These are phyloP conservation scores for Gorsachius magnificus DNA, from an alignment of 2,797 vertebrate genomes.

Conservation along the genomic window DNA sequence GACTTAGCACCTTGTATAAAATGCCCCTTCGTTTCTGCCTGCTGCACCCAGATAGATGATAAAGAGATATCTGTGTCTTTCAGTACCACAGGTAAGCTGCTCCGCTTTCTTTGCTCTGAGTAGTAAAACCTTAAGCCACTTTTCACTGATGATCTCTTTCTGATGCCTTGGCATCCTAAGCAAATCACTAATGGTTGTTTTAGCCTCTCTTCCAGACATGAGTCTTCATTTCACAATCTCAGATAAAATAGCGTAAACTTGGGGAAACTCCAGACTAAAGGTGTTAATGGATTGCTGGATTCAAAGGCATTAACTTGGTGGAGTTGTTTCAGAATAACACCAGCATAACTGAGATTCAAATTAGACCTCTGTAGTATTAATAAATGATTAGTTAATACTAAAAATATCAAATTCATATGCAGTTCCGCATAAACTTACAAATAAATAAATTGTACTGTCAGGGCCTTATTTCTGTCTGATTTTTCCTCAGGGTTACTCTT, in stretches of 20 bases:
- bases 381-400: neutral
- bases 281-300: slow-evolving; percentile 3
- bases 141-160: neutral
- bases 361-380: neutral
- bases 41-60: neutral
- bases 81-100: neutral
- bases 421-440: neutral
- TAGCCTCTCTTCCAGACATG: neutral
- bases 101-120: neutral
- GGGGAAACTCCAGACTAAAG: slow-evolving; percentile 29
- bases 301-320: neutral
- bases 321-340: neutral
- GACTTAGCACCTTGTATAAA: neutral
- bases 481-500: slow-evolving; percentile 7
- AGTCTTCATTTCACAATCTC: neutral
- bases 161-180: neutral
- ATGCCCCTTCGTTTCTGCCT: neutral
- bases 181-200: neutral
- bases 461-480: neutral
- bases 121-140: neutral
- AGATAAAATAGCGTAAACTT: slow-evolving; percentile 3
- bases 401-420: neutral
- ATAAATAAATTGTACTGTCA: neutral
- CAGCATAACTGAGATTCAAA: neutral
- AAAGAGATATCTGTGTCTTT: neutral